These are phyloP conservation scores for Riptortus pedestris DNA, from an alignment of 1,140 invertebrate genomes.

Conservation along the genomic window DNA sequence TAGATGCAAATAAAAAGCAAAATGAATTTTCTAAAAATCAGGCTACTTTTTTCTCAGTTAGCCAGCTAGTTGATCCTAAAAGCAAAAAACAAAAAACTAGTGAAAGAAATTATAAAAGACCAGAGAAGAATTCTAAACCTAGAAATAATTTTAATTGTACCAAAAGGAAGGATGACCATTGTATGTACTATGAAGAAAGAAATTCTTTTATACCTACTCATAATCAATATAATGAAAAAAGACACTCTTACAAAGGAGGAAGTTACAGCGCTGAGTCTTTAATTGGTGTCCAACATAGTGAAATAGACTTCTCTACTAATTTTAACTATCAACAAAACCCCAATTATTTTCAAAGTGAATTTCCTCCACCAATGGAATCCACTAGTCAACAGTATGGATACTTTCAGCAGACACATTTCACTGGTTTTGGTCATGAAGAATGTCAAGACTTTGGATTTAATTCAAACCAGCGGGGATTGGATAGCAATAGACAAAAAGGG, in stretches of 20 bases:
- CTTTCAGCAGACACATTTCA: background rate
- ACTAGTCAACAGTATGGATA: constrained; percentile 2
- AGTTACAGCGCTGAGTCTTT: constrained; percentile 51
- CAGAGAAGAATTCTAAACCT: background rate
- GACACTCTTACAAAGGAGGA: constrained; percentile 33
- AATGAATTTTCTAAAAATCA: constrained; percentile 24
- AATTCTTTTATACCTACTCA: background rate
- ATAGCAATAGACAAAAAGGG: background rate
- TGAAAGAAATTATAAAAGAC: constrained; percentile 22
- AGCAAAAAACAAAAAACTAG: constrained; percentile 39
- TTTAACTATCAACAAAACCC: constrained; percentile 33
- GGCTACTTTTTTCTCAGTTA: constrained; percentile 48
- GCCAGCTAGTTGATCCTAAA: constrained; percentile 49
- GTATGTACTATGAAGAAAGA: constrained; percentile 22
- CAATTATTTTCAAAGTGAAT: constrained; percentile 22
- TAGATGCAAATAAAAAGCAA: constrained; percentile 19
- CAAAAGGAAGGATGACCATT: constrained; percentile 23
- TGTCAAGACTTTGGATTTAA: constrained; percentile 6
- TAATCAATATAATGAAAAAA: constrained; percentile 12
- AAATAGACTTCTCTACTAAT: constrained; percentile 38
- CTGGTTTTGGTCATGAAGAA: background rate
- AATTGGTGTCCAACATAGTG: constrained; percentile 39
- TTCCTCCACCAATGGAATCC: background rate
- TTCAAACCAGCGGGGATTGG: background rate
- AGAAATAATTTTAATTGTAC: constrained; percentile 7